Conservation (phyloP, 2,888 invertebrate species). For the Troglohyphantes excavatus region DNA sequence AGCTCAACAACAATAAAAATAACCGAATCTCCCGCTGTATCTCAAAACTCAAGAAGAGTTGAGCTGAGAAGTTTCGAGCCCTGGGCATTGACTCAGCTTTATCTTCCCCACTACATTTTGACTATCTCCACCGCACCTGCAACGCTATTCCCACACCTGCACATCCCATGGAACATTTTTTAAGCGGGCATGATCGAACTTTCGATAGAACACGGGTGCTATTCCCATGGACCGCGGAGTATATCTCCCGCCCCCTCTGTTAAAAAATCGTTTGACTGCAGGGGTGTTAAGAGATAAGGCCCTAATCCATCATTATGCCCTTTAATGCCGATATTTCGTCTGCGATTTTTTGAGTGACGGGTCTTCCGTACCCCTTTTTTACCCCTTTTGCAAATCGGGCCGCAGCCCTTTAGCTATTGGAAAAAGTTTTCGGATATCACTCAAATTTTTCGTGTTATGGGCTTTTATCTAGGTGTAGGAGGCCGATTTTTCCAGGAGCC, state of each 20-base stretch:
- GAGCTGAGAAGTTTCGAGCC: conserved; percentile 72
- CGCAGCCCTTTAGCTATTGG: conserved; percentile 58
- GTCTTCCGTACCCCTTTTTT: not conserved
- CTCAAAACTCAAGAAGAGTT: conserved; percentile 9
- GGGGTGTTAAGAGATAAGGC: conserved; percentile 63
- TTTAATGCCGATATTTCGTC: conserved; percentile 75
- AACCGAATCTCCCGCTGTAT: conserved; percentile 57
- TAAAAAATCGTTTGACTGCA: conserved; percentile 47
- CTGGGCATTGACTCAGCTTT: conserved; percentile 62
- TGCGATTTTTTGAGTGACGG: conserved; percentile 74
- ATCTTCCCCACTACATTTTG: conserved; percentile 72
- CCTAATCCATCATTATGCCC: conserved; percentile 77
- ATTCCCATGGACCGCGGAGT: conserved; percentile 26
- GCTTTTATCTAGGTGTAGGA: conserved; percentile 39
- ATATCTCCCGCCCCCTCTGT: conserved; percentile 33
- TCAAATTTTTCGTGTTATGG: conserved; percentile 37
- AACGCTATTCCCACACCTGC: conserved; percentile 65
- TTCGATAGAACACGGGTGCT: conserved; percentile 61
- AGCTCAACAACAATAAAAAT: conserved; percentile 33
- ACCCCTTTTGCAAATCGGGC: conserved; percentile 9
- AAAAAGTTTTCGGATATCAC: conserved; percentile 72
- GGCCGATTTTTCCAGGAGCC: conserved; percentile 49
- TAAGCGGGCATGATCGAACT: conserved; percentile 53
- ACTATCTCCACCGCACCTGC: conserved; percentile 70
- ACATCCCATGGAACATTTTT: conserved; percentile 8